Base-by-base conservation (phyloP, 2,113 vertebrate species). In the Rhinopomastus cyanomelas region DNA sequence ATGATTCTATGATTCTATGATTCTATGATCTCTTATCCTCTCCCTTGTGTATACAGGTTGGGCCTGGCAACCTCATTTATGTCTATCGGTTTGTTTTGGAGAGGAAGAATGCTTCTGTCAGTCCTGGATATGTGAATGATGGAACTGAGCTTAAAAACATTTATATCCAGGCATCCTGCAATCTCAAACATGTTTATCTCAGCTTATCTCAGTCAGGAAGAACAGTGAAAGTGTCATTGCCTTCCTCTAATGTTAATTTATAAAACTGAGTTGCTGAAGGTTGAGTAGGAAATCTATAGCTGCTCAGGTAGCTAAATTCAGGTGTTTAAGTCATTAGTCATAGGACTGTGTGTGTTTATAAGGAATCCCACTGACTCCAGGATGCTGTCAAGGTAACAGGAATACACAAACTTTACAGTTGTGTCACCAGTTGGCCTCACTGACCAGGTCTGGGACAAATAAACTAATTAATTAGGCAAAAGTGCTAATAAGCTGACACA, bases 181-280 rank as follows among this genome's bases (percentile, higher is more conserved):
- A 51, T 64, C 30, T 52, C 29, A 4, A 19, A 5, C 0, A 0
- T 48, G 12, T 59, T 87, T 68, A 29, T 66, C 37, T 17, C 2
- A 18, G 8, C 72, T 52, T 11, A n/a, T n/a, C n/a, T n/a, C n/a
- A n/a, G 8, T 57, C 49, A 76, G 15, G 11, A 34, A 25, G 13
- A 51, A 13, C 9, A 51, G 32, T 62, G n/a, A 42, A 30, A 34
- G 11, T 78, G 44, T 57, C 27, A 46, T 55, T 88, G 37, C 12
- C 26, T 57, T 94, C 56, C 36, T 75, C 49, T 90, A 26, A 29
- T 56, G 16, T 44, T 60, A 84, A 42, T 81, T 71, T 71, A 39
- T 64, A 73, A 83, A 81, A 30, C 12, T 51, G 17, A 66, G 16
- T 73, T 71, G 25, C 23, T 16, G 13, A 42, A 8, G 12, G 12